These are phyloP conservation scores for Spodoptera exigua DNA, from an alignment of 2,888 invertebrate genomes.

Conservation along the genomic window DNA sequence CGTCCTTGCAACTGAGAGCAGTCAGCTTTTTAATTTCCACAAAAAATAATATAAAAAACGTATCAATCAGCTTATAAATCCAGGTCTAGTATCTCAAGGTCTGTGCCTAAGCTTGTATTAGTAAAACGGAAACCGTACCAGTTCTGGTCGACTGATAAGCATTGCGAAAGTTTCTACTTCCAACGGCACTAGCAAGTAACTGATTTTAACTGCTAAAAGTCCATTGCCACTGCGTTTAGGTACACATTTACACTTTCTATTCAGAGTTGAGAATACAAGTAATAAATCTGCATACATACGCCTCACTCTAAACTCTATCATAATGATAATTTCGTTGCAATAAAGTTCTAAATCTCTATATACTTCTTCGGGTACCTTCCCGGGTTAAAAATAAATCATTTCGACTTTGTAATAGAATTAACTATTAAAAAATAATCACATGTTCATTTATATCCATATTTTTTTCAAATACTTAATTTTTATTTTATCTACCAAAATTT, in stretches of 20 bases:
- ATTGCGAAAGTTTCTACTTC: slow-evolving; percentile 2
- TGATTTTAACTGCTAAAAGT: not conserved
- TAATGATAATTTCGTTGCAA: no score
- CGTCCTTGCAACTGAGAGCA: not conserved
- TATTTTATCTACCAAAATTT: no score
- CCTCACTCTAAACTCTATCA: no score
- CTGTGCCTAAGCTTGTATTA: not conserved
- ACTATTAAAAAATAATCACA: no score
- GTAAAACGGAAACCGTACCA: slow-evolving; percentile 1
- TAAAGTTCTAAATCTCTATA: no score
- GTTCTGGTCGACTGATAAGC: slow-evolving; percentile 3
- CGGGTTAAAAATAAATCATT: no score
- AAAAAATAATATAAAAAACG: slow-evolving; percentile 17
- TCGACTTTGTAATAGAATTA: no score
- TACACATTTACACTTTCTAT: slow-evolving; percentile 11
- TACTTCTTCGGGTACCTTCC: no score
- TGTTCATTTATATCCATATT: no score
- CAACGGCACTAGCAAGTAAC: not conserved
- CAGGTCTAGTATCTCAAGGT: slow-evolving; percentile 14
- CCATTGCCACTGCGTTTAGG: not conserved
- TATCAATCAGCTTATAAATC: not conserved
- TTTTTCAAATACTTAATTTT: no score
- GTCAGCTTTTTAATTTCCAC: not conserved
- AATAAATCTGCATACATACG: no score
- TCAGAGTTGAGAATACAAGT: not conserved